Percentiles rank a stretch among this genome's conserved stretches.
These are phyloP conservation scores for Agonopterix subpropinquella DNA, from an alignment of 2,888 invertebrate species.

Conservation along the genomic window DNA sequence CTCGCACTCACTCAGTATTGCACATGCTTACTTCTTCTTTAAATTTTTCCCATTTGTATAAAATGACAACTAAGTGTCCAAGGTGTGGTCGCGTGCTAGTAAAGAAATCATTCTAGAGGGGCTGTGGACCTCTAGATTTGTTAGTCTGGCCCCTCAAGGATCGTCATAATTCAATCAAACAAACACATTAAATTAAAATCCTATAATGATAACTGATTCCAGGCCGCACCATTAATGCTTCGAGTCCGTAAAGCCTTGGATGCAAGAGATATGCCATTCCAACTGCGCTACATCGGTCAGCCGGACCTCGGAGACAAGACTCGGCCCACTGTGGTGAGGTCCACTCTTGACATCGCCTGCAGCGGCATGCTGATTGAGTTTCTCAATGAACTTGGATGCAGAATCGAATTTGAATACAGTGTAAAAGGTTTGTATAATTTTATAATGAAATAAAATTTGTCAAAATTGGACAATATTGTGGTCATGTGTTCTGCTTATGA, in stretches of 20 bases:
- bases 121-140: too few relatives aligned
- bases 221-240: conserved; percentile 81
- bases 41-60: too few relatives aligned
- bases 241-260: conserved; percentile 90
- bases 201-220: conserved; percentile 12
- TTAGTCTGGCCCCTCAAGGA: too few relatives aligned
- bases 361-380: conserved; percentile 94
- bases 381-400: conserved; percentile 92
- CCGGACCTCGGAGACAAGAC: conserved; percentile 93
- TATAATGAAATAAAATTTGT: neutral
- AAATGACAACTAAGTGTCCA: too few relatives aligned
- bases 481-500: too few relatives aligned
- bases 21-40: too few relatives aligned
- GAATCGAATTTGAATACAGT: conserved; percentile 95
- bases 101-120: too few relatives aligned
- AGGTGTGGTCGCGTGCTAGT: too few relatives aligned
- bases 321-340: conserved; percentile 92
- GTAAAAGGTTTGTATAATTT: conserved; percentile 78
- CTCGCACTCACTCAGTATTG: too few relatives aligned
- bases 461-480: too few relatives aligned
- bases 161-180: too few relatives aligned
- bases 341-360: conserved; percentile 94
- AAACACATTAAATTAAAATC: too few relatives aligned
- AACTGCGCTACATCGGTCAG: conserved; percentile 93
- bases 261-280: conserved; percentile 89